Evolutionary conservation across 2,113 vertebrate species (phyloP).

Genomic region (Phylloscopus trochilus): DNA sequence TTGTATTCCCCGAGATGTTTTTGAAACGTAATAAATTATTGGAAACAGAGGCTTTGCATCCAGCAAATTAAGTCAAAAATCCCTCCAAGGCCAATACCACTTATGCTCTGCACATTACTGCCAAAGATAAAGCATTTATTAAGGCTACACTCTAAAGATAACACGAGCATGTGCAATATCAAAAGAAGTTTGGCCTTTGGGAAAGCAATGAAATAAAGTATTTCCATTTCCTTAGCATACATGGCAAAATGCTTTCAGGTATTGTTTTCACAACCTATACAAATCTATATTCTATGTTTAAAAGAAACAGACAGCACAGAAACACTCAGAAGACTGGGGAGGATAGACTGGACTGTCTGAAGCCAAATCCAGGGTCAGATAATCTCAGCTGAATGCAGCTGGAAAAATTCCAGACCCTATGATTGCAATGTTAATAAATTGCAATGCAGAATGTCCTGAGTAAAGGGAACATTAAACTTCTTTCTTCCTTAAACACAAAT

Average conservation of each 20-base stretch:
- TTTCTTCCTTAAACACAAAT: neutral
- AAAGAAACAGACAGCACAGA: neutral
- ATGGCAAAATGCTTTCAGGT: neutral
- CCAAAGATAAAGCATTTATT: slow-evolving; percentile 67
- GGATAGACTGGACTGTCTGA: neutral
- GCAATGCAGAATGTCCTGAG: neutral
- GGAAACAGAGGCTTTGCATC: slow-evolving; percentile 63
- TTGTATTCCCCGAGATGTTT: slow-evolving; percentile 52
- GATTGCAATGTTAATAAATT: slow-evolving; percentile 30
- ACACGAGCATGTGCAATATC: neutral
- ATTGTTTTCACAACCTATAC: neutral
- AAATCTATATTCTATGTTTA: neutral
- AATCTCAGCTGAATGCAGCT: neutral
- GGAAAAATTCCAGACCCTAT: slow-evolving; percentile 24
- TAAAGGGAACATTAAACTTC: neutral
- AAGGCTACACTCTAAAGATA: slow-evolving; percentile 30
- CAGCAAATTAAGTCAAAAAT: slow-evolving; percentile 74
- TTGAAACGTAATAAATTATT: slow-evolving; percentile 71
- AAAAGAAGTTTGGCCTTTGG: neutral
- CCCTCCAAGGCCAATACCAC: slow-evolving; percentile 72
- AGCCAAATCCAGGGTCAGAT: slow-evolving; percentile 27
- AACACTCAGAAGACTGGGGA: neutral
- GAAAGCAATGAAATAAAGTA: neutral
- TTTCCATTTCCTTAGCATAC: neutral
- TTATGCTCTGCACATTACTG: slow-evolving; percentile 61